phyloP scores from a whole-genome alignment of 2,797 vertebrate genomes.

The Peromyscus attwateri region DNA sequence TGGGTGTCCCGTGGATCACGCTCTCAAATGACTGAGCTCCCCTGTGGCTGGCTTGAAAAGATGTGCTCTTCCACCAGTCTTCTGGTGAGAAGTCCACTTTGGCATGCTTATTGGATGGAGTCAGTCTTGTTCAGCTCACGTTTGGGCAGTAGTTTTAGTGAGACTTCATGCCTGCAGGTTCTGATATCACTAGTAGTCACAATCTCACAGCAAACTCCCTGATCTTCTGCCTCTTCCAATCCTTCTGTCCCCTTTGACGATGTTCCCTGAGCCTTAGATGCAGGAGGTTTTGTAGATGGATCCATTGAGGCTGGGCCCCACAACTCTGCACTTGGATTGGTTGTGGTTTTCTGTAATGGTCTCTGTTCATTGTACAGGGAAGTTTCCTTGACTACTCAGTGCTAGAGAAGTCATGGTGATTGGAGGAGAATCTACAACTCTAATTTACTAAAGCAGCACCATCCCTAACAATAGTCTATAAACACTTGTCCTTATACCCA shows the following conservation, averaged over 20 bases:
- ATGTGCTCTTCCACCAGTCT: neutral
- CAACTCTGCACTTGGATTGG: neutral
- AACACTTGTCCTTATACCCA: neutral
- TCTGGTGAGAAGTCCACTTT: neutral
- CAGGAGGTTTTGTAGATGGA: neutral
- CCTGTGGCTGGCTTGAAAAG: neutral
- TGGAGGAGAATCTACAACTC: neutral
- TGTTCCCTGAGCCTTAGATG: neutral
- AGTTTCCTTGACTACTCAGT: neutral
- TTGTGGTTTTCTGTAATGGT: neutral
- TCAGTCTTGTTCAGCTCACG: neutral
- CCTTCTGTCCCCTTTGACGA: neutral
- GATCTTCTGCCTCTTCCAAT: neutral
- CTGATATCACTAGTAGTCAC: neutral
- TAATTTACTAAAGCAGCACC: neutral
- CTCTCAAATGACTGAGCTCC: neutral
- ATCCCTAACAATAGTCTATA: neutral
- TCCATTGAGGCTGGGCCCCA: neutral
- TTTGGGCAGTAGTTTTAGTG: neutral
- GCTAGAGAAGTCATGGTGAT: neutral
- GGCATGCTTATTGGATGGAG: neutral
- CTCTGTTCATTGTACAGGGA: neutral
- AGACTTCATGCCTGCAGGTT: no score
- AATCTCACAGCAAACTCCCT: neutral
- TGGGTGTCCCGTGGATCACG: accelerated